phyloP scores from a whole-genome alignment of 2,113 vertebrate genomes.

The Pomatostomus ruficeps region DNA sequence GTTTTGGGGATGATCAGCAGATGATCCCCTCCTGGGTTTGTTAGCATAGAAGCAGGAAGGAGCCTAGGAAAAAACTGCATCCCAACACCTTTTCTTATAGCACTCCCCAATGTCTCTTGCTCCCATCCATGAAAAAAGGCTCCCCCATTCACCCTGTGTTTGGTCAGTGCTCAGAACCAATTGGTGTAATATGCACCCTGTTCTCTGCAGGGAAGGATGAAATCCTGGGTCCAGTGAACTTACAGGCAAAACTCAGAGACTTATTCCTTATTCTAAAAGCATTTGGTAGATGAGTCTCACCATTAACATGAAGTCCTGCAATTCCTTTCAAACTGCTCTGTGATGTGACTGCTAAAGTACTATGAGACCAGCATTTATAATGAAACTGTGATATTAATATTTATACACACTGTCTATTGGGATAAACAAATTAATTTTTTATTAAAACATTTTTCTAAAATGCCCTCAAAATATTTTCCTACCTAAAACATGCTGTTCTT shows the following conservation, averaged over 20 bases:
- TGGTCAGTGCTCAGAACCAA: neutral
- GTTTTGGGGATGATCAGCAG: fast-evolving
- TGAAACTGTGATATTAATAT: constrained; percentile 33
- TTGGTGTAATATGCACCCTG: neutral
- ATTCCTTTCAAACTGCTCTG: neutral
- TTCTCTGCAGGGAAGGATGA: neutral
- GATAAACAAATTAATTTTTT: constrained; percentile 26
- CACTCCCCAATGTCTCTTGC: neutral
- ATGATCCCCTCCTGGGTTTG: neutral
- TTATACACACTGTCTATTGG: neutral
- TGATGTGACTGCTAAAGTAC: constrained; percentile 23
- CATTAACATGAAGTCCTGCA: neutral
- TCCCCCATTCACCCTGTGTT: neutral
- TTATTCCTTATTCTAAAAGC: neutral
- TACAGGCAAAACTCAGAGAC: neutral
- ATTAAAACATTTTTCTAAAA: constrained; percentile 35
- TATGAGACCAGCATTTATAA: neutral
- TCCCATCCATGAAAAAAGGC: neutral
- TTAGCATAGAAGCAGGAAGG: neutral
- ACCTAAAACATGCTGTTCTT: neutral
- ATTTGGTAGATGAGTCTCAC: neutral
- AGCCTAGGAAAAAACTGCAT: neutral
- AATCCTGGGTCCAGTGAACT: neutral
- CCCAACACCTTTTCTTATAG: neutral
- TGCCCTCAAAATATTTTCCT: neutral